Percentiles rank a stretch among this genome's conserved stretches.
These are phyloP conservation scores for Actinia tenebrosa DNA, from an alignment of 64 coral and sea anemone species.

Conservation along the genomic window DNA sequence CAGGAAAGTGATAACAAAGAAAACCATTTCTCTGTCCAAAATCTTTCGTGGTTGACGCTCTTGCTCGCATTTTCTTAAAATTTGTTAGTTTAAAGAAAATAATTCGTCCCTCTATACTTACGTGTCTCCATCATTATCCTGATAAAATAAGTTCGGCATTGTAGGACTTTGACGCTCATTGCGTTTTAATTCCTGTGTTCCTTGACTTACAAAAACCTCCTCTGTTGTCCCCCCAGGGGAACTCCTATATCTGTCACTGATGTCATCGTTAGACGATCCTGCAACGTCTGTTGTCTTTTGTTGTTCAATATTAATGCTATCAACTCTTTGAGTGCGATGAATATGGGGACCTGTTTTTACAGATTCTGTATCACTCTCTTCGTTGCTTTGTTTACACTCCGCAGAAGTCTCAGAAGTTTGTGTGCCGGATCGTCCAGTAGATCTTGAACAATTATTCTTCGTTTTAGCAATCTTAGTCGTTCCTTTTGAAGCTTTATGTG, in stretches of 20 bases:
- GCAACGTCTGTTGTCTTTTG: not conserved
- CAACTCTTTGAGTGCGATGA: not conserved
- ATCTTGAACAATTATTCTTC: not conserved
- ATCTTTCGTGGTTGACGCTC: too few relatives aligned
- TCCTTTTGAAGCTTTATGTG: not conserved
- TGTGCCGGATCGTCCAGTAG: not conserved
- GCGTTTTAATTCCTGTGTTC: not conserved
- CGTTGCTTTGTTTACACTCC: not conserved
- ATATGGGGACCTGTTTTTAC: not conserved
- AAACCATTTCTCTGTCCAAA: too few relatives aligned
- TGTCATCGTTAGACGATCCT: not conserved
- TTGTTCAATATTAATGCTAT: not conserved
- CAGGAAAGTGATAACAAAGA: too few relatives aligned
- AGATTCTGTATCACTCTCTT: not conserved
- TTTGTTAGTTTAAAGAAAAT: not conserved
- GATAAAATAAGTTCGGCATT: conserved; percentile 22
- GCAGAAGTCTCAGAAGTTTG: not conserved
- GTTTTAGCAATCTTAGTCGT: not conserved
- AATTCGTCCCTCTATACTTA: conserved; percentile 12
- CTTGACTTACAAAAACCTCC: not conserved
- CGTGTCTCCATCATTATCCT: conserved; percentile 73
- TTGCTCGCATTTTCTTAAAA: not conserved
- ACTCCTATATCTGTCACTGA: not conserved
- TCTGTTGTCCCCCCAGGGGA: not conserved
- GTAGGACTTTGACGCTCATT: not conserved